phyloP scores from a whole-genome alignment of 2,888 invertebrate species.

The Limenitis camilla region DNA sequence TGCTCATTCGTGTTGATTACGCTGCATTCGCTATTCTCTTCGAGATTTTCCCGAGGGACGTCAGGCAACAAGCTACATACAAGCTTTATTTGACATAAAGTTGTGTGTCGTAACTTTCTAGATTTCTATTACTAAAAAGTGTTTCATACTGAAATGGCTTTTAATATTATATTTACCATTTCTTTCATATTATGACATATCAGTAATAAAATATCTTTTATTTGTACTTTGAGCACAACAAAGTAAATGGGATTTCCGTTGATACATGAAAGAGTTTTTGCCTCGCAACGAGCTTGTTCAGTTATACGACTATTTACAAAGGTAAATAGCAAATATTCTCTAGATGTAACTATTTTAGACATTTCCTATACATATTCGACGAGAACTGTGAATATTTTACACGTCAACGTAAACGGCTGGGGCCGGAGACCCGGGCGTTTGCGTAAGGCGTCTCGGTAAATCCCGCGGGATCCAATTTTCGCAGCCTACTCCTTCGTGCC shows the following conservation, averaged over 20 bases:
- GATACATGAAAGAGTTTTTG: too few relatives aligned
- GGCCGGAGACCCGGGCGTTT: constrained; percentile 38
- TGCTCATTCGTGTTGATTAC: constrained; percentile 7
- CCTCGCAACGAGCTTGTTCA: background rate
- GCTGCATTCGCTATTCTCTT: constrained; percentile 3
- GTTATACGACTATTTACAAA: background rate
- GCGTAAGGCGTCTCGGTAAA: constrained; percentile 52
- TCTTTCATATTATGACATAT: too few relatives aligned
- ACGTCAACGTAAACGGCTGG: constrained; percentile 41
- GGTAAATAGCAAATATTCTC: constrained; percentile 16
- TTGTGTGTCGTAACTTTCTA: background rate
- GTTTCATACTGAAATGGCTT: too few relatives aligned
- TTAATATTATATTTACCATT: too few relatives aligned
- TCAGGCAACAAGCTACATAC: background rate
- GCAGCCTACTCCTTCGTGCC: constrained; percentile 50
- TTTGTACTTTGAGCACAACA: too few relatives aligned
- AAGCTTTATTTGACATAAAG: constrained; percentile 1
- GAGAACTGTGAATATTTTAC: constrained; percentile 55
- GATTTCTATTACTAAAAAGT: background rate
- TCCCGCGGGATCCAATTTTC: constrained; percentile 65
- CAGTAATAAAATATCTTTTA: too few relatives aligned
- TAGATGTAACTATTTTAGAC: constrained; percentile 17
- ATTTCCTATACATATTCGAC: constrained; percentile 33
- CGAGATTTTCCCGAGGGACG: constrained; percentile 2
- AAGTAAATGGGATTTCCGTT: too few relatives aligned